A percentile compares a stretch with the other conserved stretches of the same genome.
Evolutionary conservation across 2,888 invertebrate genomes (phyloP).

Genomic region (Chymomyza fuscimana): DNA sequence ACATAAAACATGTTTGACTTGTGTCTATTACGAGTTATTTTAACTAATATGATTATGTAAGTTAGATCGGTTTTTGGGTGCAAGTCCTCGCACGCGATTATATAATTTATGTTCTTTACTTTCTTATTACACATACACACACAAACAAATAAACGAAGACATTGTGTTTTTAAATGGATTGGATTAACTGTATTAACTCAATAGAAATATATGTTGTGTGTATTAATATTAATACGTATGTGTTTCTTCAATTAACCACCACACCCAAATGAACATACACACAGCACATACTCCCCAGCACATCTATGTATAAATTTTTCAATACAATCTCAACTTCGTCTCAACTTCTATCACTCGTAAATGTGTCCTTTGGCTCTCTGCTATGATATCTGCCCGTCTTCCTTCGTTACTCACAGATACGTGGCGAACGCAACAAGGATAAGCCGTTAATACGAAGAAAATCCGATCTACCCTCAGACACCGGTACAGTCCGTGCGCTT

Average conservation of each 20-base stretch:
- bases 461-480: constrained; percentile 96
- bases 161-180: not conserved
- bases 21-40: not conserved
- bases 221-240: not conserved
- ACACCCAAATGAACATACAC: not conserved
- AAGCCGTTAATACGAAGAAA: constrained; percentile 95
- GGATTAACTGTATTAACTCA: not conserved
- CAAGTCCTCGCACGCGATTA: not conserved
- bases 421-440: constrained; percentile 85
- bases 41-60: not conserved
- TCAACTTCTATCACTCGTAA: not conserved
- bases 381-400: constrained; percentile 2
- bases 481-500: constrained; percentile 93
- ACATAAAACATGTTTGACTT: not conserved
- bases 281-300: not conserved
- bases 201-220: not conserved
- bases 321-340: not conserved
- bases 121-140: not conserved
- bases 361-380: not conserved
- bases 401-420: constrained; percentile 66
- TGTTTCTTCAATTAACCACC: not conserved
- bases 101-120: not conserved
- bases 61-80: not conserved
- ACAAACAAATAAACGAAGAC: not conserved
- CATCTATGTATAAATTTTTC: not conserved